Conservation (phyloP, 2,888 invertebrate genomes). For the Drosophila diplacantha region DNA sequence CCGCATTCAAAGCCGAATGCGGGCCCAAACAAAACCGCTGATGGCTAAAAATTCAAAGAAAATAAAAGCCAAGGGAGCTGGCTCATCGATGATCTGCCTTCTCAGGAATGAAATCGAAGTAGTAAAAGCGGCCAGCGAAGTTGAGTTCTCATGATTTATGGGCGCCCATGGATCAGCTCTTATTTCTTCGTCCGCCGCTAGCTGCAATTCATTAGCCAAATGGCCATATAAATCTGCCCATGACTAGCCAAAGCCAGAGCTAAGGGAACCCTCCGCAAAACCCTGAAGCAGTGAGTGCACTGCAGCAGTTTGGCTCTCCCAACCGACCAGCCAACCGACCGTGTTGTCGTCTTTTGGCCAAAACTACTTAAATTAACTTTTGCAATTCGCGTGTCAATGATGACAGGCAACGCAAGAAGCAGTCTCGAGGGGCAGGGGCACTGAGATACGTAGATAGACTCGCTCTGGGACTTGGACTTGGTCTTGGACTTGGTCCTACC, state of each 20-base stretch:
- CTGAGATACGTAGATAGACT: constrained; percentile 40
- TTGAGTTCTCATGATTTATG: constrained; percentile 39
- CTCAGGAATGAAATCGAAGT: constrained; percentile 39
- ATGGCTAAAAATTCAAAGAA: constrained; percentile 30
- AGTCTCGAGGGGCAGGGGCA: constrained; percentile 10
- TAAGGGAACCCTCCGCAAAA: background rate
- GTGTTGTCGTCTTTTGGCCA: constrained; percentile 40
- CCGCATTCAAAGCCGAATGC: constrained; percentile 25
- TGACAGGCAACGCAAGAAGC: constrained; percentile 50
- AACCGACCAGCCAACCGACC: background rate
- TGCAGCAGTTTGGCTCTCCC: constrained; percentile 16
- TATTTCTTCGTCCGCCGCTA: constrained; percentile 33
- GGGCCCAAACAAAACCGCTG: constrained; percentile 27
- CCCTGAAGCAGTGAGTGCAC: constrained; percentile 21
- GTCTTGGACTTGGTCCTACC: constrained; percentile 3
- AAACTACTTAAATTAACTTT: constrained; percentile 59
- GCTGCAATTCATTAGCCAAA: constrained; percentile 48
- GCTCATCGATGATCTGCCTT: constrained; percentile 34
- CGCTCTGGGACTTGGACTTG: background rate
- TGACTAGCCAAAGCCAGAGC: constrained; percentile 36
- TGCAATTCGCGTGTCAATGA: constrained; percentile 60
- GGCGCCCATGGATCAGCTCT: constrained; percentile 37
- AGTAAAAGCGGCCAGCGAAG: constrained; percentile 22
- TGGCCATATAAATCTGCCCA: constrained; percentile 45
- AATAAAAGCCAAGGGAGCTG: constrained; percentile 4